A percentile compares a stretch with the other conserved stretches of the same genome.
These are phyloP conservation scores for Halesus radiatus DNA, from an alignment of 1,140 invertebrate genomes.

Conservation along the genomic window DNA sequence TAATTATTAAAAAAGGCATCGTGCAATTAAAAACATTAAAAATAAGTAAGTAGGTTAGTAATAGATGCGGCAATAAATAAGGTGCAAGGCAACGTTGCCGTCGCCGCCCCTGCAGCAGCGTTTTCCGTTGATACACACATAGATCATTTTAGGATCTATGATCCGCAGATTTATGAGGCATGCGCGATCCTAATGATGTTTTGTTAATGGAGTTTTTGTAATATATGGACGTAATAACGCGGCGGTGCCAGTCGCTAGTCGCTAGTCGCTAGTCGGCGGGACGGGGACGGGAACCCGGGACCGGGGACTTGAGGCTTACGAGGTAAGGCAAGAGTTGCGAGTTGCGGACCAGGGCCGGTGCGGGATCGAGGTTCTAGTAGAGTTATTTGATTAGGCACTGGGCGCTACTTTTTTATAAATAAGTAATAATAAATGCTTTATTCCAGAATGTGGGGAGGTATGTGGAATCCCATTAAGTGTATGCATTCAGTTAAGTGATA, in stretches of 20 bases:
- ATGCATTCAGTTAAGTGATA: too few species aligned
- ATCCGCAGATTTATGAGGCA: conserved; percentile 58
- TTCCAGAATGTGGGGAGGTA: too few species aligned
- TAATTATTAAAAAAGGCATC: too few species aligned
- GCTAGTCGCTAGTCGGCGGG: too few species aligned
- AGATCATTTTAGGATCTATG: conserved; percentile 58
- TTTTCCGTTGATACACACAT: conserved; percentile 51
- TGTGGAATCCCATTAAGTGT: too few species aligned
- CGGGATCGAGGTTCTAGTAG: not conserved
- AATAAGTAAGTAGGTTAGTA: too few species aligned
- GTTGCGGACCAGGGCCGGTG: not conserved
- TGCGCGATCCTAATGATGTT: conserved; percentile 58
- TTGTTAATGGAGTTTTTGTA: conserved; percentile 58
- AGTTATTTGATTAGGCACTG: too few species aligned
- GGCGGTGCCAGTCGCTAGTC: conserved; percentile 28
- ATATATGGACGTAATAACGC: conserved; percentile 57
- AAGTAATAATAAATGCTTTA: too few species aligned
- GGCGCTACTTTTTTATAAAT: too few species aligned
- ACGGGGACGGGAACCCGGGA: not conserved
- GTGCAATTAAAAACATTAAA: too few species aligned
- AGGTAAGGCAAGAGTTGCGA: not conserved
- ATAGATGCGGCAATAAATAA: not conserved
- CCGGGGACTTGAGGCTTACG: not conserved
- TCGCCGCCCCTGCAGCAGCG: conserved; percentile 44
- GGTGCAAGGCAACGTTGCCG: conserved; percentile 14